Base-by-base conservation (phyloP, 2,113 vertebrate genomes). In the Abramis brama region DNA sequence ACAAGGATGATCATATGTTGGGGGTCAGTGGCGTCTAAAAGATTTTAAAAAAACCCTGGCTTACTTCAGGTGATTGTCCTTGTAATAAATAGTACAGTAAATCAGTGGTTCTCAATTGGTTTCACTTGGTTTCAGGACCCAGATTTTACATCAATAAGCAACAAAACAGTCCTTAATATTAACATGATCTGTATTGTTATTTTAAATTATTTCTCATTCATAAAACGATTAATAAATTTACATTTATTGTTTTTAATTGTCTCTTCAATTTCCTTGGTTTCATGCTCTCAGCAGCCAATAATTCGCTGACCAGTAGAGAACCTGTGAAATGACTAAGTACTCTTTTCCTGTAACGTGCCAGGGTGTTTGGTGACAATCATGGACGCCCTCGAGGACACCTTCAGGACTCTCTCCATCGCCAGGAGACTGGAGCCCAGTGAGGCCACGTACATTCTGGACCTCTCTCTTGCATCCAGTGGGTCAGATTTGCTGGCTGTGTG, bases 361-460 rank as follows among this genome's bases (percentile, higher is more conserved):
- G 4, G 39, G 6, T 50, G 3, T n/a, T 19, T 6, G 25, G 8
- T 33, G 43, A 47, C 21, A 39, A 66, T 10, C 12, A 95, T 98
- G 96, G 96, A 96, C 88, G 91, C 88, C 84, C 89, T 97, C 45
- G 94, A 96, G 85, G 90, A 95, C 80, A 94, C 92, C 50, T 95
- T 99, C 21, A 91, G 90, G 13, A 86, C 86, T 11, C 92, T 99
- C 86, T 93, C 93, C 86, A 92, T 98, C 10, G 92, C 95, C 4
- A 91, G 92, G 64, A 94, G 97, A 47, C 93, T 92, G 1, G 19
- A 4, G 0, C 91, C 93, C 0, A 82, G 86, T 2, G 94, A 92
- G 1, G 89, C 91, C 43, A 88, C 89, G n/a, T 95, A 94, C 88
- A 88, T 95, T 62, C 88, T 95, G 78, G 92, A 94, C 73, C 55